phyloP scores from a whole-genome alignment of 2,113 vertebrate species.

The Nothoprocta perdicaria region DNA sequence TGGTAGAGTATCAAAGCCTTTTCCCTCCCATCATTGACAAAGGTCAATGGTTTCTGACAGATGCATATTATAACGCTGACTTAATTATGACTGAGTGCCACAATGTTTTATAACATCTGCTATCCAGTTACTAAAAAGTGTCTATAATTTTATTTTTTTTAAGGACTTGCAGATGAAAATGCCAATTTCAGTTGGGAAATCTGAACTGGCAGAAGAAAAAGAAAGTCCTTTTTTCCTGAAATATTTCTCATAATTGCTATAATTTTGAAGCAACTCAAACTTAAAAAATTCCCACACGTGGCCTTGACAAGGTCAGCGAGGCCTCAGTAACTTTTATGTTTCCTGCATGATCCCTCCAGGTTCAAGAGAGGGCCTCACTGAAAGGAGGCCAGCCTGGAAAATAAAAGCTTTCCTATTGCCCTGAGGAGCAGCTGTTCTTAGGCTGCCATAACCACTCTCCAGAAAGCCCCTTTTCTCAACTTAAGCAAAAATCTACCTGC shows the following conservation, averaged over 20 bases:
- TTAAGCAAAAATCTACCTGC: slow-evolving; percentile 36
- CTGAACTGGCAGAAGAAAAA: slow-evolving; percentile 56
- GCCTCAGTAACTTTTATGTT: slow-evolving; percentile 77
- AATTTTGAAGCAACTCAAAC: slow-evolving; percentile 92
- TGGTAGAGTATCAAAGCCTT: slow-evolving; percentile 77
- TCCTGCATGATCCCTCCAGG: slow-evolving; percentile 74
- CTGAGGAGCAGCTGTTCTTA: slow-evolving; percentile 64
- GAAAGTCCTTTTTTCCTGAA: slow-evolving; percentile 76
- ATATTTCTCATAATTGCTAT: slow-evolving; percentile 92
- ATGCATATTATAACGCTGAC: slow-evolving; percentile 77
- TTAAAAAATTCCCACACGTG: slow-evolving; percentile 90
- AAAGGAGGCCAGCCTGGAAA: slow-evolving; percentile 68
- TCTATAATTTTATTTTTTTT: slow-evolving; percentile 64
- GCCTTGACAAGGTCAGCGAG: slow-evolving; percentile 87
- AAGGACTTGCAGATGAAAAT: slow-evolving; percentile 78
- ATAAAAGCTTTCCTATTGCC: slow-evolving; percentile 65
- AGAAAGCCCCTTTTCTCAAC: slow-evolving; percentile 17
- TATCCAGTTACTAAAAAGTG: slow-evolving; percentile 56
- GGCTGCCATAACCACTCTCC: background rate
- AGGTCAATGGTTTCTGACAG: slow-evolving; percentile 81
- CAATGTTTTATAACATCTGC: slow-evolving; percentile 73
- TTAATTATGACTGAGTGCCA: slow-evolving; percentile 66
- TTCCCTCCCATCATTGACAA: slow-evolving; percentile 75
- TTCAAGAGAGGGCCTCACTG: slow-evolving; percentile 66
- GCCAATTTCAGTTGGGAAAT: slow-evolving; percentile 69